Conservation (phyloP, 2,113 vertebrate species). For the Myodes glareolus region DNA sequence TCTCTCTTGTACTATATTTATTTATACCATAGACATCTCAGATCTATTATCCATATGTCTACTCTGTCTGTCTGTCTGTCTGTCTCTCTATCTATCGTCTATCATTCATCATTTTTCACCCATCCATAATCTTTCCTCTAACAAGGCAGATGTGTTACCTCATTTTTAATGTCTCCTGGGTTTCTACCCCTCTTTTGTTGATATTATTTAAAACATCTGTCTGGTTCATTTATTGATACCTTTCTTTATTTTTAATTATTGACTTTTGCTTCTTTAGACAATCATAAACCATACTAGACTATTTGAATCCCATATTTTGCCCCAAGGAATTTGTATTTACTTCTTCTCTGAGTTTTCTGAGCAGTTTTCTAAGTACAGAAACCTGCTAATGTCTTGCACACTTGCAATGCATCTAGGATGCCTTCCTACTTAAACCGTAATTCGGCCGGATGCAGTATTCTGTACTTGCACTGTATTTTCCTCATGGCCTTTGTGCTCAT, state of each 20-base stretch:
- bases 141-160: not conserved
- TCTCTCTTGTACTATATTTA: slow-evolving; percentile 20
- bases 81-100: not conserved
- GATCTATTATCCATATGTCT: not conserved
- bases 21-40: not conserved
- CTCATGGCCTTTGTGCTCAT: not conserved
- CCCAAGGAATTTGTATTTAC: not conserved
- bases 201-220: slow-evolving; percentile 22
- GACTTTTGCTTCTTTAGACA: not conserved
- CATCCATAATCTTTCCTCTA: not conserved
- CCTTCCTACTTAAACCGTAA: not conserved
- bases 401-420: not conserved
- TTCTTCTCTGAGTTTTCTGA: slow-evolving; percentile 23
- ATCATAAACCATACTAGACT: slow-evolving; percentile 12
- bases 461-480: not conserved
- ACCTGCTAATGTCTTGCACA: not conserved
- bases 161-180: not conserved
- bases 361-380: not conserved
- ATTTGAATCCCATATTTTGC: not conserved
- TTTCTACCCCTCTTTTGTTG: not conserved
- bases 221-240: not conserved
- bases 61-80: not conserved
- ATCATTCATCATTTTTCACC: not conserved
- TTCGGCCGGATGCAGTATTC: not conserved
- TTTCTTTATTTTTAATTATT: not conserved